A percentile compares a stretch with the other conserved stretches of the same genome.
phyloP scores from a whole-genome alignment of 2,888 invertebrate species.

The Lottia gigantea region DNA sequence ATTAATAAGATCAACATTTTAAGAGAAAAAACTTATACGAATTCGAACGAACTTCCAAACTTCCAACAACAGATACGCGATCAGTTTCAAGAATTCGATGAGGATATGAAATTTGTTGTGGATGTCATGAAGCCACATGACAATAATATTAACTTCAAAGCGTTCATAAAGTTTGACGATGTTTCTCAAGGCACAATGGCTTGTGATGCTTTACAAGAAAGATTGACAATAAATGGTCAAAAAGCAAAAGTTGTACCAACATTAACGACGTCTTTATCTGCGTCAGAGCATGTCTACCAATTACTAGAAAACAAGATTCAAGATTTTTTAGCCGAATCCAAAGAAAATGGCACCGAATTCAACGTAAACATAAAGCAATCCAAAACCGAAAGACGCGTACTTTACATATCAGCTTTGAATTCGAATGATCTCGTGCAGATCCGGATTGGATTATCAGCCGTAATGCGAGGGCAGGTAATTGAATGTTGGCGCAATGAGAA shows the following conservation, averaged over 20 bases:
- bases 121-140: constrained; percentile 27
- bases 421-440: constrained; percentile 30
- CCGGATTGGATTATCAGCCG: constrained; percentile 30
- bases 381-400: constrained; percentile 31
- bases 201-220: constrained; percentile 22
- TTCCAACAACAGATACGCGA: constrained; percentile 22
- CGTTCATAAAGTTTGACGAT: constrained; percentile 38
- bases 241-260: constrained; percentile 29
- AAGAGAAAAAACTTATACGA: constrained; percentile 9
- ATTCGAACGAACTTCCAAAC: constrained; percentile 9
- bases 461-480: constrained; percentile 35
- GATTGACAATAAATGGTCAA: constrained; percentile 17
- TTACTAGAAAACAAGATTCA: constrained; percentile 30
- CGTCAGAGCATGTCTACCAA: constrained; percentile 29
- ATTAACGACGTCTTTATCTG: constrained; percentile 32
- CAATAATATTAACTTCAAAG: constrained; percentile 31
- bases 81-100: constrained; percentile 20
- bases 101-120: constrained; percentile 25
- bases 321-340: constrained; percentile 19
- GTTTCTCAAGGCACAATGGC: constrained; percentile 36
- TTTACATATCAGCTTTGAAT: constrained; percentile 34
- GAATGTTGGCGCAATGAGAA: constrained; percentile 28
- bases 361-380: constrained; percentile 16
- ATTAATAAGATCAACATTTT: constrained; percentile 12
- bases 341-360: constrained; percentile 4